Evolutionary conservation across 2,888 invertebrate species (phyloP), one percentile per base, ranked within the genome.

Genomic region (Tanytarsus gracilentus): DNA sequence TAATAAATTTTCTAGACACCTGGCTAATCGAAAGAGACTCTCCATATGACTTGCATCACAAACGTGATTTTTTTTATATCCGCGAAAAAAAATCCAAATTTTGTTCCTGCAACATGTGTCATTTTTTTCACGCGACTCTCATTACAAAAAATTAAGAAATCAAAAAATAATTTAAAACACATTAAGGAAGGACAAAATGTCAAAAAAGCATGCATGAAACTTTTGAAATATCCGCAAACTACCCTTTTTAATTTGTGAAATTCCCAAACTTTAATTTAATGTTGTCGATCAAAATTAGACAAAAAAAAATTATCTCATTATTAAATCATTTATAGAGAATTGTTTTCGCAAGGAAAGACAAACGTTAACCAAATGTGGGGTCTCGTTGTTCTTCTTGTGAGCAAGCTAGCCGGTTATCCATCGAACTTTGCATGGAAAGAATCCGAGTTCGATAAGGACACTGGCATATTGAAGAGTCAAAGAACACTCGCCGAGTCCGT

Each of bases 341-440:
- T n/a, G n/a, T 79, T 95, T 62, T 91, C 23, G 23, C 58, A 48
- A 27, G 58, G 48, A 11, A 14, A 44, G 7, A 23, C 89, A 69
- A 90, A 91, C 72, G 90, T 88, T 68, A 88, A 92, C 84, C 95
- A 95, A 70, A 92, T 93, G 0, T 88, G 94, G 85, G 95, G 95
- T 1, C 80, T 96, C 51, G 88, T 95, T 66, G 92, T 96, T 3
- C 74, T 97, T 51, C 77, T 94, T 56, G 83, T 96, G 56, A 92
- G 95, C 0, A 95, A 94, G 76, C 90, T 94, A 9, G 94, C 92
- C 6, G 94, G 93, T 1, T 88, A 90, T 75, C 79, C 83, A 23
- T 74, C 84, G 0, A 84, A 84, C 70, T 84, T 88, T 64, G 3
- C n/a, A 3, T 44, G 44, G 44, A 16, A 18, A 8, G 44, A 44